Base-by-base conservation (phyloP, 1,140 invertebrate genomes). In the Brachionus angularis region DNA sequence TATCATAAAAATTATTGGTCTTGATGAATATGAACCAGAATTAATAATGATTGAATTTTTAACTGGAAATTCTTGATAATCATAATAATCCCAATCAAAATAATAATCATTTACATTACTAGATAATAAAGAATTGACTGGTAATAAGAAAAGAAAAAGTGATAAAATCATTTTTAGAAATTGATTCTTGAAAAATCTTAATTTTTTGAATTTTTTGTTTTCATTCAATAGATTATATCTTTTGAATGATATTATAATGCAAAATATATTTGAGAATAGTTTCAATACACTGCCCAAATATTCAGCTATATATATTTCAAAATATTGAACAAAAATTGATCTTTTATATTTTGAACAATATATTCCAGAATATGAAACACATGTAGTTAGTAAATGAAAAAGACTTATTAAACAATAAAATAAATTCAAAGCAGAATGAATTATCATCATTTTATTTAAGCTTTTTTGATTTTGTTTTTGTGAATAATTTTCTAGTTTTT, bases 261-360 rank as follows among this genome's bases (percentile, higher is more conserved):
- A 25, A 5, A 58, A 23, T n/a, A 39, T 58, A 14, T 39, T 58
- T 12, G 53, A 58, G 8, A 58, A 8, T 39, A 34, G 14, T 39
- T 36, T 58, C 18, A 58, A 36, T 25, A 18, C 25, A 3, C 27
- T 36, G 12, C 53, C 53, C 3, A 58, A 5, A 21, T 36, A 58
- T 58, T 58, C 53, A 7, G 39, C 33, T 16, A 58, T 39, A 58
- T 58, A 58, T 8, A 58, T 39, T 58, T 58, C 53, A 33, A 29
- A 18, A 36, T 58, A 58, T 58, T 58, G 53, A 58, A 58, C 10
- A 39, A 14, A 23, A 3, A 58, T n/a, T 4, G 23, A 39, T 58
- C 36, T 58, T 2, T 36, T 58, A 1, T 39, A 1, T 14, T 1
- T 5, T 1, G 53, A 58, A 39, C 53, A 58, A 18, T 29, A 58